Evolutionary conservation across 2,797 vertebrate genomes (phyloP), one percentile per base, ranked within the genome.

Genomic region (Brachyrhaphis roseni): DNA sequence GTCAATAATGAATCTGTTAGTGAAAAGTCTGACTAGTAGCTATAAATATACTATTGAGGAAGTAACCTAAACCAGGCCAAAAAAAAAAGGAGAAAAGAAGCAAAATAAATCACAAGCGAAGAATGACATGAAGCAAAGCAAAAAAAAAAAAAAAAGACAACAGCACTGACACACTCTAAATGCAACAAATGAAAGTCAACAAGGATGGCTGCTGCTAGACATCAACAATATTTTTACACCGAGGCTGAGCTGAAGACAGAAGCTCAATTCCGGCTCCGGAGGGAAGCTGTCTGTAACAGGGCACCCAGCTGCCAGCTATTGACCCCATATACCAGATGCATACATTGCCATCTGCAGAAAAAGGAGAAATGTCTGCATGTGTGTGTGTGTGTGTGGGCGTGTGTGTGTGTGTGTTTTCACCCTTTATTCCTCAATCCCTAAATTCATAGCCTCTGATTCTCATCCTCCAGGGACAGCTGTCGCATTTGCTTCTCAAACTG

Each of bases 241-340:
- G 81, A 75, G 84, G 72, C 80, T 8, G 75, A 84, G 70, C 76
- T 10, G 34, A 87, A 78, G 88, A 92, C 89, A 84, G 84, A 77
- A 89, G 87, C 72, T 90, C 82, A 59, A 90, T 91, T 85, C 73
- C 75, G 74, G 76, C 86, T 91, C 84, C 55, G 20, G 79, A 86
- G 87, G 84, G 88, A 88, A 31, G 62, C 79, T 78, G 90, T 82
- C 82, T 88, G 90, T 83, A 91, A 93, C 86, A 73, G 79, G 88
- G 88, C 80, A 86, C 83, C 89, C 91, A 89, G 90, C 92, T 90
- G 89, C 87, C 89, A 88, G 91, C 78, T 90, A 92, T 90, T 92
- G 92, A 92, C 91, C 90, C 81, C 43, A 70, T 76, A 73, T 75
- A 88, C 80, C 90, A 92, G 87, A 90, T 87, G 88, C 79, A 88